phyloP scores from a whole-genome alignment of 2,797 vertebrate species.

The Spea hammondii region DNA sequence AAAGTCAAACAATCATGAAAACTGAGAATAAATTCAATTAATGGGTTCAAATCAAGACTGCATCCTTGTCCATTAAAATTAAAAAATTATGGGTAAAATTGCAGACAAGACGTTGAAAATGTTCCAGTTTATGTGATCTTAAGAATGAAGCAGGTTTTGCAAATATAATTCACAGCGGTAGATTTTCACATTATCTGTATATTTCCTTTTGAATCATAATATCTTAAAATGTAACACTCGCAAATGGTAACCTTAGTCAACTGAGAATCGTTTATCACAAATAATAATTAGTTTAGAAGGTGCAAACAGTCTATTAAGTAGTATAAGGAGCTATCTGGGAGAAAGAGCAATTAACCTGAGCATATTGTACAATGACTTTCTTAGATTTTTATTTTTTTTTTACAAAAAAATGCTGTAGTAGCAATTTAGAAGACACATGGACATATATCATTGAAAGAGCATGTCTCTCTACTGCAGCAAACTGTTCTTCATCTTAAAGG shows the following conservation, averaged over 20 bases:
- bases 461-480: too few relatives aligned
- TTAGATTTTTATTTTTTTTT: background rate
- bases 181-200: background rate
- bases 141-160: background rate
- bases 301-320: background rate
- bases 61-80: slow-evolving; percentile 2
- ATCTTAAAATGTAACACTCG: background rate
- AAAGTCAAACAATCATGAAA: slow-evolving; percentile 58
- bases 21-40: slow-evolving; percentile 57
- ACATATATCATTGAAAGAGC: background rate
- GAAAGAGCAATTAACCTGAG: slow-evolving; percentile 1
- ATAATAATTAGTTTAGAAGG: background rate
- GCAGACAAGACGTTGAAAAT: background rate
- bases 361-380: slow-evolving; percentile 2
- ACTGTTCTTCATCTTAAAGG: too few relatives aligned
- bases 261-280: slow-evolving; percentile 1
- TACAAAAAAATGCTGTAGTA: background rate
- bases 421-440: background rate
- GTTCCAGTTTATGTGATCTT: slow-evolving; percentile 9
- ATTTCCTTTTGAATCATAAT: background rate
- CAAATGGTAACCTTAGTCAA: slow-evolving; percentile 2
- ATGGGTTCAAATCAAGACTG: background rate
- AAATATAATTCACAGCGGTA: background rate
- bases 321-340: background rate
- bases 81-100: slow-evolving; percentile 6